Evolutionary conservation across 2,888 invertebrate genomes (phyloP), one percentile per base, ranked within the genome.

Genomic region (Dicranocentrus wangi): DNA sequence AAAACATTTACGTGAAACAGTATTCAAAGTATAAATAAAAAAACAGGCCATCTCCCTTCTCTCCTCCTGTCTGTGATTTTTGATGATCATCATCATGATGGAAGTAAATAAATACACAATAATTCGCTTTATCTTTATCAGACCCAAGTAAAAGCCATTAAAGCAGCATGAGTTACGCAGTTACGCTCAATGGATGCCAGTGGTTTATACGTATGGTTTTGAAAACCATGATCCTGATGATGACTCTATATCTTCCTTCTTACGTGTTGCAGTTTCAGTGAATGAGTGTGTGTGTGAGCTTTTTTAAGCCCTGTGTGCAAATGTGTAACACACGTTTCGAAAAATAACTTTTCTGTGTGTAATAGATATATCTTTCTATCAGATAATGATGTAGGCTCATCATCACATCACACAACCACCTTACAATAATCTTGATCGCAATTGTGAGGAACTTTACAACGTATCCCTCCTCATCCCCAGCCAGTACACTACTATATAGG

Each of bases 321-420:
- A 10, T 23, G 25, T 25, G n/a, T 25, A 1, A 13, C 58, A 58
- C 58, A 58, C 25, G 58, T 58, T 58, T 27, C 1, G 17, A 58
- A 27, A 17, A 55, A 55, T 21, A 55, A 51, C 7, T 39, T 39
- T 13, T 5, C 3, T 51, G 7, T 17, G 19, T 55, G 55, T 55
- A 55, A 55, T 55, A 55, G 21, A 55, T 58, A 23, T 51, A 10
- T 51, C 51, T 51, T 17, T 39, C 13, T 61, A 71, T 71, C 71
- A 61, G 71, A 71, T 71, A 71, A 61, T 61, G 60, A 71, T 71
- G 60, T 71, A 61, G 71, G 71, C 61, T 71, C 71, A 71, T 61
- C 60, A n/a, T n/a, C n/a, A 17, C 51, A 17, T 17, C 7, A n/a
- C n/a, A 17, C 51, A 51, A 51, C n/a, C 51, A 51, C 7, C 51